phyloP scores from a whole-genome alignment of 2,888 invertebrate genomes.

The Xanthia togata region DNA sequence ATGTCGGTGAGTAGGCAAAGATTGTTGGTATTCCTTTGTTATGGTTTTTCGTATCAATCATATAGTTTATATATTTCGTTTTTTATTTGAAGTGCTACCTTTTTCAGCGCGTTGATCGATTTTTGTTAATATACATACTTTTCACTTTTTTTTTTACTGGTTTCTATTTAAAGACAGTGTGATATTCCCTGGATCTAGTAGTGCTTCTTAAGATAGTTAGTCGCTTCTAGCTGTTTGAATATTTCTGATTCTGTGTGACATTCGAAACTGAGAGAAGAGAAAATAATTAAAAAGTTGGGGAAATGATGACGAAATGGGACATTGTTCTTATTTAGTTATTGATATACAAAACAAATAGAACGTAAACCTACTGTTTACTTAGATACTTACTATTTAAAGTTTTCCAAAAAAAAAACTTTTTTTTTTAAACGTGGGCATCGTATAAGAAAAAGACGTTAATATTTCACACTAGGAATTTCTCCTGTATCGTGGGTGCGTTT shows the following conservation, averaged over 20 bases:
- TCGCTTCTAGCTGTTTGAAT: neutral
- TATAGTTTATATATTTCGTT: neutral
- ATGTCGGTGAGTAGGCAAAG: slow-evolving; percentile 51
- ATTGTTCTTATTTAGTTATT: neutral
- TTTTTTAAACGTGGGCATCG: too few relatives aligned
- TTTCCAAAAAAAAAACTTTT: too few relatives aligned
- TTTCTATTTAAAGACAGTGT: neutral
- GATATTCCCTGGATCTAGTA: too few relatives aligned
- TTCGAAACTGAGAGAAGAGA: neutral
- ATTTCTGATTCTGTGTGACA: neutral
- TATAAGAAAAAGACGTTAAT: too few relatives aligned
- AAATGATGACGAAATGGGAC: too few relatives aligned
- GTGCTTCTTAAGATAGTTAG: too few relatives aligned
- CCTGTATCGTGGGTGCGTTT: too few relatives aligned
- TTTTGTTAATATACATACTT: neutral
- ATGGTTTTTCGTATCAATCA: accelerated
- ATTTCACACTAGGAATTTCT: too few relatives aligned
- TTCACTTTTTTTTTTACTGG: too few relatives aligned
- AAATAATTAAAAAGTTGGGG: too few relatives aligned
- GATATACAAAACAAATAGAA: neutral
- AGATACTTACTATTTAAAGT: too few relatives aligned
- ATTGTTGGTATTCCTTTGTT: neutral
- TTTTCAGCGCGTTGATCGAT: neutral
- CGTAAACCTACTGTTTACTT: neutral
- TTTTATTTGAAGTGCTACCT: too few relatives aligned